Evolutionary conservation across 2,888 invertebrate genomes (phyloP).

Genomic region (Diarsia rubi): DNA sequence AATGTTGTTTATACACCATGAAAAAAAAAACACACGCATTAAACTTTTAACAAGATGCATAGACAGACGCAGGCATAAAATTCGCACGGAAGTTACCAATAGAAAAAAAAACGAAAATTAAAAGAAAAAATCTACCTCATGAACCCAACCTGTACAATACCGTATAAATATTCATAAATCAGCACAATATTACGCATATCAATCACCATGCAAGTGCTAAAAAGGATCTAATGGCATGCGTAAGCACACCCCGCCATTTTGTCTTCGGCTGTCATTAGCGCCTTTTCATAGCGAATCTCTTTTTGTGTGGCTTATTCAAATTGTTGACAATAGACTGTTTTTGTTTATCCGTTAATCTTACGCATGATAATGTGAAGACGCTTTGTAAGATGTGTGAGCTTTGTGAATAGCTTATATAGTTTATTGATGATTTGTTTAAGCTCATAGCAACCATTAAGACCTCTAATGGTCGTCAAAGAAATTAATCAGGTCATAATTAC

Average conservation of each 20-base stretch:
- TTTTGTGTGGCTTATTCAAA: constrained; percentile 81
- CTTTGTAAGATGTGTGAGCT: constrained; percentile 38
- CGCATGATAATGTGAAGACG: constrained; percentile 45
- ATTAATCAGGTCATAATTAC: neutral
- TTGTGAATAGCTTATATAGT: neutral
- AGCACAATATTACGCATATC: constrained; percentile 88
- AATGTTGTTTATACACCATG: neutral
- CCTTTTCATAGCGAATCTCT: constrained; percentile 76
- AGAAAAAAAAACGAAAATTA: constrained; percentile 70
- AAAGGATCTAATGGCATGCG: constrained; percentile 87
- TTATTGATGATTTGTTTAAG: neutral
- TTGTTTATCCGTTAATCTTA: constrained; percentile 84
- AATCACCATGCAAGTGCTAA: constrained; percentile 87
- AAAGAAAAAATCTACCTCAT: constrained; percentile 66
- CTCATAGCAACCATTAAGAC: neutral
- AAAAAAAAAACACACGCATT: constrained; percentile 14
- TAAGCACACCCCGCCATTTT: constrained; percentile 85
- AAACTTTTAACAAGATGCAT: constrained; percentile 33
- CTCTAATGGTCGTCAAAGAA: neutral
- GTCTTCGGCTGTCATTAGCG: constrained; percentile 88
- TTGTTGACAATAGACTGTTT: constrained; percentile 85
- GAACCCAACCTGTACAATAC: constrained; percentile 83
- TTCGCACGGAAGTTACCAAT: constrained; percentile 83
- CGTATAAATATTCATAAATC: constrained; percentile 87
- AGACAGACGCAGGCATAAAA: constrained; percentile 51